Percentiles rank a stretch among this genome's conserved stretches.
Conservation (phyloP, 2,888 invertebrate species). For the Merodon equestris region DNA sequence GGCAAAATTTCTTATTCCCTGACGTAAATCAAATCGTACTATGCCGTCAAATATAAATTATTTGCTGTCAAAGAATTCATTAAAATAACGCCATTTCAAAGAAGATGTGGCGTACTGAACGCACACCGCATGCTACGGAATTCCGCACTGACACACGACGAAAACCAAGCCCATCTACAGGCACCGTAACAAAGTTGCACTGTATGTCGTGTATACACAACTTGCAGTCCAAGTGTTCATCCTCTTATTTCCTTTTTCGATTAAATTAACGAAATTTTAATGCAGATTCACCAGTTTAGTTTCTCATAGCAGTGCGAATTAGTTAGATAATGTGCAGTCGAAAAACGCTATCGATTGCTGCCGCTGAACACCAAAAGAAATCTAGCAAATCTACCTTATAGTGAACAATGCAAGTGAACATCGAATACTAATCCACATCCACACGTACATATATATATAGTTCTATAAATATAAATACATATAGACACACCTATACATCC, state of each 20-base stretch:
- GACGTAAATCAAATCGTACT: too few species aligned
- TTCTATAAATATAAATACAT: slow-evolving; percentile 46
- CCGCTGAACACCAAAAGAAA: slow-evolving; percentile 53
- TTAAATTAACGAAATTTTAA: slow-evolving; percentile 52
- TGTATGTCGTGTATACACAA: slow-evolving; percentile 65
- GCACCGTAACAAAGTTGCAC: slow-evolving; percentile 20
- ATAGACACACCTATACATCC: slow-evolving; percentile 6
- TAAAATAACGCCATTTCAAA: neutral
- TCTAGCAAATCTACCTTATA: slow-evolving; percentile 60
- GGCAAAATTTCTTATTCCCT: too few species aligned
- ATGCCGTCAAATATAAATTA: too few species aligned
- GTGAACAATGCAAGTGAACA: slow-evolving; percentile 65
- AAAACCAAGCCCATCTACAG: slow-evolving; percentile 41
- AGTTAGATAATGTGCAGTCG: slow-evolving; percentile 63
- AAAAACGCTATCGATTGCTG: slow-evolving; percentile 50
- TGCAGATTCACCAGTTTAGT: slow-evolving; percentile 38
- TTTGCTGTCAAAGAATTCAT: too few species aligned
- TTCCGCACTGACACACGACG: slow-evolving; percentile 8
- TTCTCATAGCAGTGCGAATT: slow-evolving; percentile 46
- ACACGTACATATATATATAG: slow-evolving; percentile 43
- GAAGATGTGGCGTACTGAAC: too few species aligned
- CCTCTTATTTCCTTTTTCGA: slow-evolving; percentile 56
- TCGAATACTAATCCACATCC: slow-evolving; percentile 51
- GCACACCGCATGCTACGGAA: slow-evolving; percentile 2
- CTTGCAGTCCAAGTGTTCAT: slow-evolving; percentile 59